These are phyloP conservation scores for Caenorhabditis sp. DNA, from an alignment of 2,888 invertebrate species.

Conservation along the genomic window DNA sequence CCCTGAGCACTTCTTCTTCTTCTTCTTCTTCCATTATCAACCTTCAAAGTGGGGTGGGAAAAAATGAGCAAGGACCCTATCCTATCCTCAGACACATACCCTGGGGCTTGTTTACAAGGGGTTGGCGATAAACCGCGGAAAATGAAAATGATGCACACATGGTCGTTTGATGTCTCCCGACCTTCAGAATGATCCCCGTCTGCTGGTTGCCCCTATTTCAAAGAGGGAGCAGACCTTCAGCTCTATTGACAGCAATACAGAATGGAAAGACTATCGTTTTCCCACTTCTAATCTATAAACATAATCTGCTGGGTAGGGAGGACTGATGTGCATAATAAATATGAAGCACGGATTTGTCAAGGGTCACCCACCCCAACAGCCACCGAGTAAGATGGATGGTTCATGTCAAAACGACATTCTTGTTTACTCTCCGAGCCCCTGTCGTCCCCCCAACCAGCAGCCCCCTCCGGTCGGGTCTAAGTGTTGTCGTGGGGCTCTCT, in stretches of 20 bases:
- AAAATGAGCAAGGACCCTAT: background rate
- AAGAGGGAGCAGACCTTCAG: slow-evolving; percentile 26
- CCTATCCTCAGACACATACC: slow-evolving; percentile 1
- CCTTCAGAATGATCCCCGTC: slow-evolving; percentile 44
- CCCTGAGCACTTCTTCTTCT: background rate
- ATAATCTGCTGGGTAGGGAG: slow-evolving; percentile 49
- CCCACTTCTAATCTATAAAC: slow-evolving; percentile 59
- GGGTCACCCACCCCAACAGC: slow-evolving; percentile 57
- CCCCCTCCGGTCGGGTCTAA: slow-evolving; percentile 30
- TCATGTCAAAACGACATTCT: slow-evolving; percentile 62
- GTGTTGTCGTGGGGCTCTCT: slow-evolving; percentile 53
- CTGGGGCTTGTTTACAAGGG: slow-evolving; percentile 45
- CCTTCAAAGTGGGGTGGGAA: slow-evolving; percentile 41
- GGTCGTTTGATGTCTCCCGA: slow-evolving; percentile 62
- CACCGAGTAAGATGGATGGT: slow-evolving; percentile 59
- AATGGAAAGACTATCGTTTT: slow-evolving; percentile 9
- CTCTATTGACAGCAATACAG: slow-evolving; percentile 34
- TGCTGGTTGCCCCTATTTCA: slow-evolving; percentile 5
- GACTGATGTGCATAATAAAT: slow-evolving; percentile 51
- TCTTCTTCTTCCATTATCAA: slow-evolving; percentile 46
- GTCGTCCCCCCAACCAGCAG: slow-evolving; percentile 1
- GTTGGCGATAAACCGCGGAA: slow-evolving; percentile 33
- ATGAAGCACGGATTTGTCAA: slow-evolving; percentile 63
- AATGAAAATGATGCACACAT: slow-evolving; percentile 50
- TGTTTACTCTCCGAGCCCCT: slow-evolving; percentile 51